These are phyloP conservation scores for Strigamia crassipes DNA, from an alignment of 2,888 invertebrate species.

Conservation along the genomic window DNA sequence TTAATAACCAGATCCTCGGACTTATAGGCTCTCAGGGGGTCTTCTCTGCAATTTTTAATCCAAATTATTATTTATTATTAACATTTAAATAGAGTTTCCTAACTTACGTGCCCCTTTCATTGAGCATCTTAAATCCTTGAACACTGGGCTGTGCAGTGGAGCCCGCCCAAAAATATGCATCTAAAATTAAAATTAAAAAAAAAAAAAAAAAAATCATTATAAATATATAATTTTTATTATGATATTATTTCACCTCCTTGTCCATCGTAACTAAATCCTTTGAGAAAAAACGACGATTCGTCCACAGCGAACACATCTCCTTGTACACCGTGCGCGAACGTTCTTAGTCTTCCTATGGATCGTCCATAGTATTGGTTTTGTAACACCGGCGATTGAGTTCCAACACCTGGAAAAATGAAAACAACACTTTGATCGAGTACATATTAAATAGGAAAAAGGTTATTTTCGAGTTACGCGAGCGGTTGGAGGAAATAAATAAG, in stretches of 20 bases:
- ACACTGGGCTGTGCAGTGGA: slow-evolving; percentile 46
- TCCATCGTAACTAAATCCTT: slow-evolving; percentile 87
- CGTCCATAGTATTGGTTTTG: slow-evolving; percentile 46
- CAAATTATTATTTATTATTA: background rate
- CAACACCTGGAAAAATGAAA: background rate
- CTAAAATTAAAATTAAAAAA: slow-evolving; percentile 36
- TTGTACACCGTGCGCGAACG: slow-evolving; percentile 43
- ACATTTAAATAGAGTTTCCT: background rate
- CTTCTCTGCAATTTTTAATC: slow-evolving; percentile 44
- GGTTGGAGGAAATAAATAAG: background rate
- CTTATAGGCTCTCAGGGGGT: slow-evolving; percentile 51
- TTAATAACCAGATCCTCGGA: slow-evolving; percentile 52
- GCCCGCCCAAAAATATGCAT: slow-evolving; percentile 50
- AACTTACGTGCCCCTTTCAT: slow-evolving; percentile 47
- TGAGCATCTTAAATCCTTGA: slow-evolving; percentile 47
- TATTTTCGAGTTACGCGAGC: background rate
- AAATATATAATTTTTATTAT: background rate
- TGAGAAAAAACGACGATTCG: slow-evolving; percentile 80
- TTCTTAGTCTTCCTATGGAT: slow-evolving; percentile 46
- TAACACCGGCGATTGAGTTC: background rate
- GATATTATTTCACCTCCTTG: slow-evolving; percentile 66
- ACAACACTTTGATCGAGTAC: background rate
- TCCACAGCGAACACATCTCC: slow-evolving; percentile 88
- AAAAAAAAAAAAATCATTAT: background rate
- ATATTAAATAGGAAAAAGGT: background rate